Evolutionary conservation across 2,797 vertebrate genomes (phyloP).

Genomic region (Sebastes oblongus): DNA sequence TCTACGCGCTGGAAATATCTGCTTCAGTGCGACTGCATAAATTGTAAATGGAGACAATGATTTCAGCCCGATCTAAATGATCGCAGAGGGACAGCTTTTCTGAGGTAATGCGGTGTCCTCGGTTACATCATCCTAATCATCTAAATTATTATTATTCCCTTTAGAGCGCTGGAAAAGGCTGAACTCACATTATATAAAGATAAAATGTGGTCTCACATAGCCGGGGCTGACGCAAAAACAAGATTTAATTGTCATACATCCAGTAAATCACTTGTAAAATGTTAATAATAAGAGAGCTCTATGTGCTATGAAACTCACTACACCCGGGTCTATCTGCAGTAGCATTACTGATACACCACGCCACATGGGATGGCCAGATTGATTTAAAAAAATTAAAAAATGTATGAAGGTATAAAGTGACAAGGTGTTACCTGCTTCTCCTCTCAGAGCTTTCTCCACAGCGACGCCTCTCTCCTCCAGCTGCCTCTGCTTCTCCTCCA

Average conservation of each 20-base stretch:
- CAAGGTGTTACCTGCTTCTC: slow-evolving; percentile 94
- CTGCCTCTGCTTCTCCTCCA: slow-evolving; percentile 98
- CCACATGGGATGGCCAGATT: not conserved
- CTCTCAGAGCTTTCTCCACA: slow-evolving; percentile 96
- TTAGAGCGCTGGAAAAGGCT: slow-evolving; percentile 3
- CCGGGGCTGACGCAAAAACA: not conserved
- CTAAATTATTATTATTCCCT: slow-evolving; percentile 15
- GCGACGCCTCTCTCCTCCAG: slow-evolving; percentile 96
- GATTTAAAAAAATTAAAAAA: not conserved
- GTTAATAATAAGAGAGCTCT: not conserved
- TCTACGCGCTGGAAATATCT: not conserved
- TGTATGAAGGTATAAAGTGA: not conserved
- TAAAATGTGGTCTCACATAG: slow-evolving; percentile 3
- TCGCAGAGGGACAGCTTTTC: slow-evolving; percentile 13
- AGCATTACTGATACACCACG: not conserved
- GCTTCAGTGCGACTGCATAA: not conserved
- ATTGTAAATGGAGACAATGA: not conserved
- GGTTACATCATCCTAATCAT: slow-evolving; percentile 18
- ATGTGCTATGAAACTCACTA: not conserved
- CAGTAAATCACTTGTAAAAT: slow-evolving; percentile 7
- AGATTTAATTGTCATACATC: not conserved
- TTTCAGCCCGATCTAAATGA: slow-evolving; percentile 10
- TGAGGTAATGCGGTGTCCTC: not conserved
- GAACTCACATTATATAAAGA: slow-evolving; percentile 20
- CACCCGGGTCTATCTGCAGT: not conserved